phyloP scores from a whole-genome alignment of 2,888 invertebrate genomes.

The Cataglyphis cursor region DNA sequence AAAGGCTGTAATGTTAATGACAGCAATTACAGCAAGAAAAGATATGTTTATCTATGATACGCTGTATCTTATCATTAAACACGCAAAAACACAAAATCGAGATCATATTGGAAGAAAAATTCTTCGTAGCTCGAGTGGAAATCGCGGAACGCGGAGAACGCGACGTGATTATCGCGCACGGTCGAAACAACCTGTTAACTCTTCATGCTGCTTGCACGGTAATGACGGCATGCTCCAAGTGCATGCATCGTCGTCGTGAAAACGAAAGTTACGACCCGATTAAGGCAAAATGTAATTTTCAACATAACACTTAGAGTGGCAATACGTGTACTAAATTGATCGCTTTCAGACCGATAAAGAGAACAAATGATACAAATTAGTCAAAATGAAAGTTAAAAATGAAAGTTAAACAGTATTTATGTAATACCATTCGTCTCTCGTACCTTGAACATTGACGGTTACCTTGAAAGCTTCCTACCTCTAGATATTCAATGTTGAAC shows the following conservation, averaged over 20 bases:
- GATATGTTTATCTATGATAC: slow-evolving; percentile 46
- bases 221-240: slow-evolving; percentile 1
- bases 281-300: slow-evolving; percentile 30
- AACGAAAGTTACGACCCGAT: slow-evolving; percentile 26
- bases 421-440: not conserved
- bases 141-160: not conserved
- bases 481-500: slow-evolving; percentile 13
- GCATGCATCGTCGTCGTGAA: slow-evolving; percentile 26
- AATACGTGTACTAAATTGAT: not conserved
- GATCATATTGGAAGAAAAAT: slow-evolving; percentile 13
- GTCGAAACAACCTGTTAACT: slow-evolving; percentile 44
- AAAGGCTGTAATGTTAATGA: slow-evolving; percentile 6
- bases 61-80: slow-evolving; percentile 59
- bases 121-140: not conserved
- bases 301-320: not conserved
- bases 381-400: not conserved
- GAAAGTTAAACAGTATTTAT: not conserved
- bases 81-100: slow-evolving; percentile 32
- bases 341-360: not conserved
- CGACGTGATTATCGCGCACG: slow-evolving; percentile 22
- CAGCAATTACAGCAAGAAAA: not conserved
- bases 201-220: slow-evolving; percentile 11
- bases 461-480: not conserved
- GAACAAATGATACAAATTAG: not conserved
- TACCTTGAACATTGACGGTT: not conserved